These are phyloP conservation scores for Eumerus sabulonum DNA, from an alignment of 2,888 invertebrate species.

Conservation along the genomic window DNA sequence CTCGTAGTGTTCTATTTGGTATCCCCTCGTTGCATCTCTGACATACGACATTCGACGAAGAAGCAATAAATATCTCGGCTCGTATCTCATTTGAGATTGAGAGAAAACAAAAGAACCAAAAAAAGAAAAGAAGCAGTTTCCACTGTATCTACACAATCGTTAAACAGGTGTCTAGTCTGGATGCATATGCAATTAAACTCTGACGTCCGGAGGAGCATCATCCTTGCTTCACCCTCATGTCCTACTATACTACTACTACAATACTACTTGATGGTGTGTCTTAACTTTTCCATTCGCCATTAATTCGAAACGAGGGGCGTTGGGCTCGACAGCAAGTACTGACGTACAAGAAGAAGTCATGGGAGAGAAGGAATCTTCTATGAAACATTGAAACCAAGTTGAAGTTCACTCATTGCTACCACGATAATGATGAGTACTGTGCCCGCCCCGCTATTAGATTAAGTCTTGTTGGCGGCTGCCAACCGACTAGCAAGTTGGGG, in stretches of 20 bases:
- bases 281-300: conserved; percentile 47
- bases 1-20: not conserved
- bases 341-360: conserved; percentile 9
- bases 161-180: conserved; percentile 68
- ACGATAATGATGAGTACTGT: no score
- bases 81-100: conserved; percentile 48
- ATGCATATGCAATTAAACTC: conserved; percentile 61
- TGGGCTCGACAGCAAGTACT: no score
- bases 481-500: not conserved
- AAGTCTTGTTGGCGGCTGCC: not conserved
- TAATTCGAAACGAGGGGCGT: conserved; percentile 11
- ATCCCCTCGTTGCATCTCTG: conserved; percentile 28
- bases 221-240: conserved; percentile 17
- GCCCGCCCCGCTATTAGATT: no score
- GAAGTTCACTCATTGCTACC: conserved; percentile 17
- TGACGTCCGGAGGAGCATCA: conserved; percentile 39
- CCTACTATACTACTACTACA: no score
- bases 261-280: conserved; percentile 17
- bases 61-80: conserved; percentile 50
- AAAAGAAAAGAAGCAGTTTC: not conserved
- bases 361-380: conserved; percentile 1
- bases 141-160: conserved; percentile 17
- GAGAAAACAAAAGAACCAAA: not conserved
- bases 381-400: no score
- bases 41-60: conserved; percentile 38